Evolutionary conservation across 2,797 vertebrate genomes (phyloP).

Genomic region (Protosalanx chinensis): DNA sequence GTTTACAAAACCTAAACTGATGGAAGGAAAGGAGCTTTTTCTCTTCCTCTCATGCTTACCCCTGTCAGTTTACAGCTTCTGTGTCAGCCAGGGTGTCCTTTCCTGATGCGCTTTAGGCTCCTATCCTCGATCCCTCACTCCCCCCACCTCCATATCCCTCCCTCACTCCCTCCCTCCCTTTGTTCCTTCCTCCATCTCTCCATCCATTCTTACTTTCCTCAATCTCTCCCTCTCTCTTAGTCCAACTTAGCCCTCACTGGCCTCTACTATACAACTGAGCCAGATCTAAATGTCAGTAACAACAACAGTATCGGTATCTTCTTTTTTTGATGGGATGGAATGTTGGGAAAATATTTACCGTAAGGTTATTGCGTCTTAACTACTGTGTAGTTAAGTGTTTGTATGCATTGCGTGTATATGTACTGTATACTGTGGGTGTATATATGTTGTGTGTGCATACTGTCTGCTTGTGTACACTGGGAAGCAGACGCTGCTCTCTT

Average conservation of each 20-base stretch:
- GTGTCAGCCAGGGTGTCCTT: no score
- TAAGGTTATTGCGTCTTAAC: no score
- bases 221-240: not conserved
- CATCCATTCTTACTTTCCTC: conserved; percentile 13
- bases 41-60: no score
- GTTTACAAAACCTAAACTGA: conserved; percentile 29
- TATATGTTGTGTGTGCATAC: conserved; percentile 5
- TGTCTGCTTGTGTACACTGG: conserved; percentile 34
- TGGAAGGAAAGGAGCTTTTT: conserved; percentile 26
- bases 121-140: no score
- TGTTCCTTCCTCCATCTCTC: conserved; percentile 19
- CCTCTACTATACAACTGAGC: no score
- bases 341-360: no score
- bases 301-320: no score
- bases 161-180: conserved; percentile 8
- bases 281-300: no score
- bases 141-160: conserved; percentile 10
- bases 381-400: not conserved
- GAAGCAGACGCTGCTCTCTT: conserved; percentile 49
- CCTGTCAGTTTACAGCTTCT: no score
- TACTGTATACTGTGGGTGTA: not conserved
- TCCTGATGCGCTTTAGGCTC: no score
- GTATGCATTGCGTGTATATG: conserved; percentile 4
- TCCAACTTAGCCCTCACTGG: not conserved
- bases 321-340: no score